Percentiles rank a stretch among this genome's conserved stretches.
These are phyloP conservation scores for Equus quagga DNA, from an alignment of 2,113 vertebrate species.

Conservation along the genomic window DNA sequence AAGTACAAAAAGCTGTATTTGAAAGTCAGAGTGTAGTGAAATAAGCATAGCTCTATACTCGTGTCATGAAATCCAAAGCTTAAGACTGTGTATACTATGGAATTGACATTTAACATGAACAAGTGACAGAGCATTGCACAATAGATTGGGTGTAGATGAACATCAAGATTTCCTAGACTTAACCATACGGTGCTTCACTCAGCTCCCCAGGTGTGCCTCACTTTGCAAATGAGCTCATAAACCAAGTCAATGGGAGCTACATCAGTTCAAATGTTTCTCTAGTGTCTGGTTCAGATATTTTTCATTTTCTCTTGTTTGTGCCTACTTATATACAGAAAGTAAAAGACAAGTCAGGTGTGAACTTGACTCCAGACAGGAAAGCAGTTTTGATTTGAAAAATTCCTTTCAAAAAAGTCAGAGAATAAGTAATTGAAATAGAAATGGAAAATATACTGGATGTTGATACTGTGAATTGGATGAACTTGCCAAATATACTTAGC, in stretches of 20 bases:
- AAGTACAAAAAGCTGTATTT: not conserved
- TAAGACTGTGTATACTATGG: not conserved
- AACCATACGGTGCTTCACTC: not conserved
- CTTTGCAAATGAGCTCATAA: slow-evolving; percentile 28
- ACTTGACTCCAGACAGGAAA: not conserved
- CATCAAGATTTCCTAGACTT: not conserved
- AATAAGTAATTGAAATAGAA: slow-evolving; percentile 5
- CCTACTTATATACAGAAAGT: not conserved
- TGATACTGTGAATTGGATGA: not conserved
- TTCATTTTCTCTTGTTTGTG: slow-evolving; percentile 22
- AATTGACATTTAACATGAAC: not conserved
- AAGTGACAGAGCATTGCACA: not conserved
- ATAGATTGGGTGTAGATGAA: not conserved
- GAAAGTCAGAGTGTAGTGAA: not conserved
- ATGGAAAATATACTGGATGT: slow-evolving; percentile 17
- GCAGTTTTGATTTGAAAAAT: slow-evolving; percentile 16
- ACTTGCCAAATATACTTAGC: not conserved
- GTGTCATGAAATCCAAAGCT: not conserved
- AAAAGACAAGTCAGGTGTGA: slow-evolving; percentile 21
- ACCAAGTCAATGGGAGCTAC: not conserved
- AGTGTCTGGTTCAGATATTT: slow-evolving; percentile 16
- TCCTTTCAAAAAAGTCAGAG: not conserved
- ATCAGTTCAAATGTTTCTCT: not conserved
- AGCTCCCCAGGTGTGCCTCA: not conserved
- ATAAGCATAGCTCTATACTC: not conserved